Conservation (phyloP, 2,888 invertebrate genomes). For the Villa cingulata region DNA sequence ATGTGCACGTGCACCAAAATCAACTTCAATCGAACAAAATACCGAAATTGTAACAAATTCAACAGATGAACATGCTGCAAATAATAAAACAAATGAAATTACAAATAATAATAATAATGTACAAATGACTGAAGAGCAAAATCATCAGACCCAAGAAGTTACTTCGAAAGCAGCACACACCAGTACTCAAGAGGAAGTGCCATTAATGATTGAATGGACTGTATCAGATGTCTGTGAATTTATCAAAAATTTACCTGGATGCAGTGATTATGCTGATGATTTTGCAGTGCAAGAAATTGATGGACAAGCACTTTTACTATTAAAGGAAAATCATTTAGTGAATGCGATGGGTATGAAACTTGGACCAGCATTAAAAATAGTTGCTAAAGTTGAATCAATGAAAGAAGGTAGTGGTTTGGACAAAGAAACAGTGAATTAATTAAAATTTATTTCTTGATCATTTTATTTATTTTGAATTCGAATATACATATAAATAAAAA, state of each 20-base stretch:
- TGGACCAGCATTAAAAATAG: conserved; percentile 90
- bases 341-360: conserved; percentile 90
- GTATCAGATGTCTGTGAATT: conserved; percentile 82
- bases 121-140: conserved; percentile 1
- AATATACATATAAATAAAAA: no score
- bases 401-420: conserved; percentile 21
- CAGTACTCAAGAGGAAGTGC: conserved; percentile 19
- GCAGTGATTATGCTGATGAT: conserved; percentile 85
- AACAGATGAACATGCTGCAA: conserved; percentile 11
- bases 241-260: conserved; percentile 77
- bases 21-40: conserved; percentile 22
- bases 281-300: conserved; percentile 93
- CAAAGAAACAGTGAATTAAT: conserved; percentile 5
- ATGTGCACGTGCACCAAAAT: conserved; percentile 44
- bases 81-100: neutral
- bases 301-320: conserved; percentile 81
- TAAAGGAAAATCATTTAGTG: conserved; percentile 89
- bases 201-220: conserved; percentile 39
- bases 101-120: neutral
- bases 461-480: no score
- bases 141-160: neutral
- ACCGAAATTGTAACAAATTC: conserved; percentile 8
- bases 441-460: no score
- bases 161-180: neutral
- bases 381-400: conserved; percentile 79